phyloP scores from a whole-genome alignment of 2,113 vertebrate genomes.

The Tauraco erythrolophus region DNA sequence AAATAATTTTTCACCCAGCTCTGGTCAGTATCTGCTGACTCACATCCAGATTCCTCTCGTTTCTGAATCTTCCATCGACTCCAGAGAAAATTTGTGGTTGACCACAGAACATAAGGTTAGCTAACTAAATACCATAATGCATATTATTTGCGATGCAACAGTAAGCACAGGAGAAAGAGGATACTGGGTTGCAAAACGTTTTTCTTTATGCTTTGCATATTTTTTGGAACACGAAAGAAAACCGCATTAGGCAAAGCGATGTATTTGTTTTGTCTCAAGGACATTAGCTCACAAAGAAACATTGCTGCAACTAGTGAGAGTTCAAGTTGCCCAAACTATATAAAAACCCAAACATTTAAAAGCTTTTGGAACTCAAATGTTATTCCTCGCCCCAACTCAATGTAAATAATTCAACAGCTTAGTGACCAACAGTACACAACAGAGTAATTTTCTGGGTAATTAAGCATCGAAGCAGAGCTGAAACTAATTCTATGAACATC shows the following conservation, averaged over 20 bases:
- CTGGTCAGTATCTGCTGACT: conserved; percentile 1
- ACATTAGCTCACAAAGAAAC: background rate
- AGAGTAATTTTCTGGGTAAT: background rate
- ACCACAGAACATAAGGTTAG: conserved; percentile 18
- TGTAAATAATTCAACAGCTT: background rate
- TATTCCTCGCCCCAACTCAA: background rate
- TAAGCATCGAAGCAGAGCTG: background rate
- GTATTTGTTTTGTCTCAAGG: conserved; percentile 40
- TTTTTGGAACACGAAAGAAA: conserved; percentile 22
- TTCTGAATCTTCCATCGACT: background rate
- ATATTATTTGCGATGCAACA: background rate
- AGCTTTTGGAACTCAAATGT: background rate
- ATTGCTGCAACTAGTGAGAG: background rate
- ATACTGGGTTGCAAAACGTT: background rate
- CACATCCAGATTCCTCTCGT: background rate
- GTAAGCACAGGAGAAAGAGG: background rate
- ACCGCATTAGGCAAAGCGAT: background rate
- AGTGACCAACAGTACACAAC: background rate
- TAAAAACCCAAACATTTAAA: background rate
- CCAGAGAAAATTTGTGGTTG: background rate
- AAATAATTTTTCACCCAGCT: background rate
- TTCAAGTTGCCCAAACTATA: background rate
- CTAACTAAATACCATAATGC: background rate
- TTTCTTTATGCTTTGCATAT: background rate
- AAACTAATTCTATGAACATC: background rate